phyloP scores from a whole-genome alignment of 2,113 vertebrate genomes.

The Lampris incognitus region DNA sequence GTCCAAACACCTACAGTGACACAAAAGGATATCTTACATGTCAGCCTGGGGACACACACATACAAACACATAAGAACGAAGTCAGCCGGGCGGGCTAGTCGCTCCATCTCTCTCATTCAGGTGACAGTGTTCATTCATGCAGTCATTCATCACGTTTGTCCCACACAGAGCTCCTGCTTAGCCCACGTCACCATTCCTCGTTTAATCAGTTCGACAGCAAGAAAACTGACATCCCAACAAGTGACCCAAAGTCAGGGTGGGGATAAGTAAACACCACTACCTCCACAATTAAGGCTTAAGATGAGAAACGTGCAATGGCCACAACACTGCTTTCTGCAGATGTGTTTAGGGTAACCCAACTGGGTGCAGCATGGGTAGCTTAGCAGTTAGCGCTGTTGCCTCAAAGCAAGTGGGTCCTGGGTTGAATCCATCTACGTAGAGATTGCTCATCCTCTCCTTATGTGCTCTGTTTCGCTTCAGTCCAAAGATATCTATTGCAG shows the following conservation, averaged over 20 bases:
- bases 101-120: not conserved
- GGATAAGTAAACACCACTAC: slow-evolving; percentile 6
- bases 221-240: not conserved
- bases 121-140: slow-evolving; percentile 3
- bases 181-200: not conserved
- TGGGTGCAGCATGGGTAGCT: too few species aligned
- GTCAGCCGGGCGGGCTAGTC: not conserved
- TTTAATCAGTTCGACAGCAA: slow-evolving; percentile 2
- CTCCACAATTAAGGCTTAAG: not conserved
- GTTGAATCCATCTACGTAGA: too few species aligned
- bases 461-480: too few species aligned
- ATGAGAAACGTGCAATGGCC: not conserved
- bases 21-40: not conserved
- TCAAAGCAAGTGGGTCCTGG: too few species aligned
- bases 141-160: slow-evolving; percentile 14
- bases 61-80: not conserved
- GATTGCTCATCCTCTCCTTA: too few species aligned
- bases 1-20: slow-evolving; percentile 91
- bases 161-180: not conserved
- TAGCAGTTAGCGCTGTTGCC: too few species aligned
- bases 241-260: slow-evolving; percentile 4
- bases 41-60: not conserved
- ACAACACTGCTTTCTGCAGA: too few species aligned
- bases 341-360: too few species aligned
- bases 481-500: too few species aligned